These are phyloP conservation scores for Leptosomus discolor DNA, from an alignment of 2,113 vertebrate genomes.

Conservation along the genomic window DNA sequence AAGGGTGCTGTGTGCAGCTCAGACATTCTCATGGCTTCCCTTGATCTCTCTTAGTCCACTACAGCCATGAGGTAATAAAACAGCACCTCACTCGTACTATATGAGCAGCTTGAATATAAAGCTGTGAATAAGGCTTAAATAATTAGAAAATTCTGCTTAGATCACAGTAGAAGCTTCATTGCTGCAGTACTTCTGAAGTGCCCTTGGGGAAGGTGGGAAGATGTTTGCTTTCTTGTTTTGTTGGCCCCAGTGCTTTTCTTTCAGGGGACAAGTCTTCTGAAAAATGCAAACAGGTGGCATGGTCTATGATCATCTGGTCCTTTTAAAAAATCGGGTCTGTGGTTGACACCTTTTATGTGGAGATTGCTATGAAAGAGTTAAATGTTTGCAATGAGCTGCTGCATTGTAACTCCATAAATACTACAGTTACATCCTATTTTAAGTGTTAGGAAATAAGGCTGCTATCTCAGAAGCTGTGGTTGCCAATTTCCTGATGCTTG, in stretches of 20 bases:
- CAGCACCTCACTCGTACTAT: background rate
- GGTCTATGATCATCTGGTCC: background rate
- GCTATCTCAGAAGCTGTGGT: background rate
- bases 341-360: background rate
- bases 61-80: background rate
- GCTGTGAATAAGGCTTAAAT: background rate
- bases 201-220: background rate
- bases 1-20: background rate
- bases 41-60: background rate
- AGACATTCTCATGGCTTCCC: background rate
- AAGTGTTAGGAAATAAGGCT: background rate
- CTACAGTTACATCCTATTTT: background rate
- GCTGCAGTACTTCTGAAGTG: background rate
- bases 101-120: background rate
- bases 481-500: background rate
- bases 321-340: background rate
- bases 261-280: background rate
- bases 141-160: background rate
- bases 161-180: background rate
- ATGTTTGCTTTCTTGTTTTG: background rate
- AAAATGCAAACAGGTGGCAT: background rate
- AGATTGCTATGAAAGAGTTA: background rate
- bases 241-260: background rate
- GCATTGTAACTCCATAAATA: background rate
- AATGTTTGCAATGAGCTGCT: background rate